Percentiles rank a stretch among this genome's conserved stretches.
These are phyloP conservation scores for Eustalomyia histrio DNA, from an alignment of 2,888 invertebrate species.

Conservation along the genomic window DNA sequence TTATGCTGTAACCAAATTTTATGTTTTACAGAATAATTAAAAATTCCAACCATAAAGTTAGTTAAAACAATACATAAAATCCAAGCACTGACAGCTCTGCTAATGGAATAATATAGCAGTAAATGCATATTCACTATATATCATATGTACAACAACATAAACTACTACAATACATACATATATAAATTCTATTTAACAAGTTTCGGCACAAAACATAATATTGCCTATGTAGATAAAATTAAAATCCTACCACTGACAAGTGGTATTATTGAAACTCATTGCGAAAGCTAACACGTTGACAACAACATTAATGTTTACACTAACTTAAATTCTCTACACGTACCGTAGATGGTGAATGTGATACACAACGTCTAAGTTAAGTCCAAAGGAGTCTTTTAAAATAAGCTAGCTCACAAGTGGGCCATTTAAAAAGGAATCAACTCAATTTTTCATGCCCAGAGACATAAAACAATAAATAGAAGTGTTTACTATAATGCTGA, in stretches of 20 bases:
- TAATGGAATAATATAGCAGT: constrained; percentile 30
- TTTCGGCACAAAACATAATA: not conserved
- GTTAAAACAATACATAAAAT: not conserved
- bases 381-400: constrained; percentile 16
- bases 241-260: constrained; percentile 54
- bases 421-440: too few relatives aligned
- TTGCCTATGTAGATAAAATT: constrained; percentile 22
- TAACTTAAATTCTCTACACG: not conserved
- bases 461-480: too few relatives aligned
- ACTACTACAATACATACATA: not conserved
- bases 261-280: constrained; percentile 54
- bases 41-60: constrained; percentile 17
- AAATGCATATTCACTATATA: not conserved
- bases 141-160: not conserved
- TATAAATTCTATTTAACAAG: not conserved
- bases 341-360: too few relatives aligned
- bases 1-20: not conserved
- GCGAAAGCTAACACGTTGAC: constrained; percentile 58
- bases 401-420: too few relatives aligned
- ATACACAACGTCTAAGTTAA: not conserved
- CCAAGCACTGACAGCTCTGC: constrained; percentile 11
- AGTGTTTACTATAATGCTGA: too few relatives aligned
- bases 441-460: too few relatives aligned
- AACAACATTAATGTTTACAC: constrained; percentile 35
- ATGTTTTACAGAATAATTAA: constrained; percentile 16